Conservation (phyloP, 2,113 vertebrate genomes). For the Malurus alboscapulatus region DNA sequence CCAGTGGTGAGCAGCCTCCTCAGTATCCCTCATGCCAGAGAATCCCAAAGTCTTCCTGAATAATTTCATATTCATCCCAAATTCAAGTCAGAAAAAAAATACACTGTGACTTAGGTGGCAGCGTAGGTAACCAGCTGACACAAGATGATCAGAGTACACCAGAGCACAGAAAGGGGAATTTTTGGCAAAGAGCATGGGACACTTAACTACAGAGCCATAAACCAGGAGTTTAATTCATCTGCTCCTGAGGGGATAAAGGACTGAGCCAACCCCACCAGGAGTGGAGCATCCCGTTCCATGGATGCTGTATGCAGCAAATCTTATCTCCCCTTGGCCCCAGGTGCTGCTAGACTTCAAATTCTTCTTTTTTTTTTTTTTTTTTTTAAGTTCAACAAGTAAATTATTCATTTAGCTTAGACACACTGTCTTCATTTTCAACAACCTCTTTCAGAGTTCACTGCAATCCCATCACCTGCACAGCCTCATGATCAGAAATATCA, state of each 20-base stretch:
- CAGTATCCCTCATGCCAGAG: not conserved
- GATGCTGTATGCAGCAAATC: not conserved
- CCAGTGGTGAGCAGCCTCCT: not conserved
- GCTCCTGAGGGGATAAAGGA: not conserved
- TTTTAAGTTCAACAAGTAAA: not conserved
- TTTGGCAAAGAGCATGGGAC: not conserved
- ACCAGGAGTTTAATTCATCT: not conserved
- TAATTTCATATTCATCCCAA: not conserved
- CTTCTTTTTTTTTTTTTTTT: too few relatives aligned
- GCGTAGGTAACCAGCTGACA: not conserved
- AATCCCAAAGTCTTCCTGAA: not conserved
- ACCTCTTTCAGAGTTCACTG: not conserved
- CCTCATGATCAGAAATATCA: not conserved
- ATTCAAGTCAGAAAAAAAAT: not conserved
- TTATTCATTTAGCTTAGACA: not conserved
- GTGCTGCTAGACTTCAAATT: not conserved
- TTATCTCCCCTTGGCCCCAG: not conserved
- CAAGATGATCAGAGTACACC: not conserved
- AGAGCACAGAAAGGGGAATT: not conserved
- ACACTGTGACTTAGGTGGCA: not conserved
- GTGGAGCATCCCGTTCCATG: accelerated
- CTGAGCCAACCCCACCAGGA: not conserved
- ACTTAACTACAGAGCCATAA: not conserved
- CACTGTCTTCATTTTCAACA: not conserved
- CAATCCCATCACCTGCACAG: not conserved